Evolutionary conservation across 2,888 invertebrate genomes (phyloP).

Genomic region (Drosophila kuntzei): DNA sequence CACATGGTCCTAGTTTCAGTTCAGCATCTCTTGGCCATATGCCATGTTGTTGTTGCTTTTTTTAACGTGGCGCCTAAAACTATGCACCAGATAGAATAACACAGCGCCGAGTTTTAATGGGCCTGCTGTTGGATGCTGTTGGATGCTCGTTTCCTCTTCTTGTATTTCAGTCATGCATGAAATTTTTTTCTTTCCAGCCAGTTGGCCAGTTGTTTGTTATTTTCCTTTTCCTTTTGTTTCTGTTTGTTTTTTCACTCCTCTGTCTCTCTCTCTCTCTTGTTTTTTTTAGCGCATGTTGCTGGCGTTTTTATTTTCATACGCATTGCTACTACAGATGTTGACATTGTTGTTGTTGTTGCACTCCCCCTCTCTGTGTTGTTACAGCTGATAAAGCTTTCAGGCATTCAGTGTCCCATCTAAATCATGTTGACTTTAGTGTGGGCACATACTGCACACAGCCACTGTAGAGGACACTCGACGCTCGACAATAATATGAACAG

Average conservation of each 20-base stretch:
- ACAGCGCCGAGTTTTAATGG: constrained; percentile 17
- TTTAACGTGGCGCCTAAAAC: constrained; percentile 59
- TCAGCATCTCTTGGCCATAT: not conserved
- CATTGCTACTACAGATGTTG: constrained; percentile 64
- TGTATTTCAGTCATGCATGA: constrained; percentile 78
- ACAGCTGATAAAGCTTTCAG: constrained; percentile 69
- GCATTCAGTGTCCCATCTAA: constrained; percentile 60
- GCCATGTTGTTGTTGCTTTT: constrained; percentile 14
- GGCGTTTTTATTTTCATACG: constrained; percentile 54
- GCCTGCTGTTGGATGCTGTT: constrained; percentile 13
- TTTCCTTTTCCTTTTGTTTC: constrained; percentile 37
- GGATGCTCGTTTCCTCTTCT: constrained; percentile 46
- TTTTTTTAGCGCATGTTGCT: constrained; percentile 33
- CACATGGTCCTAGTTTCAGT: constrained; percentile 22
- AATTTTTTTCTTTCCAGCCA: constrained; percentile 71
- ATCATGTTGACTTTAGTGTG: constrained; percentile 54
- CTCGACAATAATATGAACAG: not conserved
- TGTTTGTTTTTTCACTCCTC: constrained; percentile 8
- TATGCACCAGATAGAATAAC: constrained; percentile 61
- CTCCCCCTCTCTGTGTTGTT: constrained; percentile 48
- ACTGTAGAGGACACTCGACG: constrained; percentile 13
- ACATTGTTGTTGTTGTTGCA: constrained; percentile 41
- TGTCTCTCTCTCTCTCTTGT: constrained; percentile 9
- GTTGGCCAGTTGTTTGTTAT: constrained; percentile 58
- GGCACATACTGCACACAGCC: constrained; percentile 14